These are phyloP conservation scores for Deroplatys truncata DNA, from an alignment of 2,888 invertebrate genomes.

Conservation along the genomic window DNA sequence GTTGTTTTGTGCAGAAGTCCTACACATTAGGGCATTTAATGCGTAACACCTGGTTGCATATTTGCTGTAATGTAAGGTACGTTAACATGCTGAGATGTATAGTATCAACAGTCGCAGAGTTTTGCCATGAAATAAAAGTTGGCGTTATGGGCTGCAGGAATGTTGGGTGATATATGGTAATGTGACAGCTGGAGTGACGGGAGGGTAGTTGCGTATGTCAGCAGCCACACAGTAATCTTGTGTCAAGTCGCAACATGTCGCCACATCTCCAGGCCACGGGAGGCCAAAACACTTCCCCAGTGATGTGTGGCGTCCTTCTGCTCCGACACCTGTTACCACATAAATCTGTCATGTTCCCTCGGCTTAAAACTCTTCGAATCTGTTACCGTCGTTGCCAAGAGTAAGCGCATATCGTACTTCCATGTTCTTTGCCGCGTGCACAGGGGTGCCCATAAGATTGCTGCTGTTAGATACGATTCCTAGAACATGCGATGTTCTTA, in stretches of 20 bases:
- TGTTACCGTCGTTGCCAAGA: background rate
- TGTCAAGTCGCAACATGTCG: background rate
- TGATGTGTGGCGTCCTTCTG: constrained; percentile 1
- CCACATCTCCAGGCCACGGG: background rate
- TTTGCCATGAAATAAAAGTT: no score
- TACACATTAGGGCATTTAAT: no score
- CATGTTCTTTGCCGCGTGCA: background rate
- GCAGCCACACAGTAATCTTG: background rate
- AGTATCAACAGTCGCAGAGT: no score
- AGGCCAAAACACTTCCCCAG: background rate
- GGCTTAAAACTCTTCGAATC: background rate
- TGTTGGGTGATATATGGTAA: background rate
- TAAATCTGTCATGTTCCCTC: constrained; percentile 21
- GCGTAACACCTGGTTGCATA: no score
- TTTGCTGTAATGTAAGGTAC: no score
- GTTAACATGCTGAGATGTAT: no score
- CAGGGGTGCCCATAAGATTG: background rate
- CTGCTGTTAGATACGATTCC: no score
- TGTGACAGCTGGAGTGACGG: background rate
- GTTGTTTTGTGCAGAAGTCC: no score
- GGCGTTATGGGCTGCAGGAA: background rate
- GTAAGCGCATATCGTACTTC: background rate
- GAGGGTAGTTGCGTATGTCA: background rate
- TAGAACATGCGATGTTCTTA: no score
- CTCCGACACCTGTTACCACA: constrained; percentile 25